These are phyloP conservation scores for Meta bourneti DNA, from an alignment of 2,888 invertebrate genomes.

Conservation along the genomic window DNA sequence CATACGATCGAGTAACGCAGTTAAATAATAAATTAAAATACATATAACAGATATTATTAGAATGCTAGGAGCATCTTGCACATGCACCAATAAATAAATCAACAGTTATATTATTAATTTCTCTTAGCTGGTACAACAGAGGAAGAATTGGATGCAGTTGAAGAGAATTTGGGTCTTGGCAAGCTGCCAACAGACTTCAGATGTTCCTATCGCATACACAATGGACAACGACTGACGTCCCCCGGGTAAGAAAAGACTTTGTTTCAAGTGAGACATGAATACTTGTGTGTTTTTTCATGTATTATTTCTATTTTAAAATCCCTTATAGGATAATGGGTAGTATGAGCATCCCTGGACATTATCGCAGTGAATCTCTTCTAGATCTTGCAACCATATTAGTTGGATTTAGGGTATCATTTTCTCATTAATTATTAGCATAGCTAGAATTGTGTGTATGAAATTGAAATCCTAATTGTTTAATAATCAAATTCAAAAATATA, in stretches of 20 bases:
- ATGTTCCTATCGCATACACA: conserved; percentile 79
- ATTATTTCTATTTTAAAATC: conserved; percentile 14
- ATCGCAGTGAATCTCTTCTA: conserved; percentile 76
- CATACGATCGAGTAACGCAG: too few species aligned
- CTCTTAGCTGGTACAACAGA: conserved; percentile 77
- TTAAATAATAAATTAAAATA: neutral
- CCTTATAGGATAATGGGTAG: conserved; percentile 77
- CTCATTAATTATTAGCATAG: neutral
- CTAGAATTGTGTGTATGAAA: too few species aligned
- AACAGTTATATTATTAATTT: neutral
- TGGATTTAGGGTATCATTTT: conserved; percentile 73
- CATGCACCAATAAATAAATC: neutral
- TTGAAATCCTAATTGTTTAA: too few species aligned
- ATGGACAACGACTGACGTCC: conserved; percentile 78
- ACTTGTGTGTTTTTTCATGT: neutral
- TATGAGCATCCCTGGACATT: conserved; percentile 76
- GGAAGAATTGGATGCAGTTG: conserved; percentile 76
- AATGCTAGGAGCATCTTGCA: neutral
- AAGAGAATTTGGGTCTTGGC: conserved; percentile 77
- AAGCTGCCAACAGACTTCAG: conserved; percentile 79
- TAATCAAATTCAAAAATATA: too few species aligned
- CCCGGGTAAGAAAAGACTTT: conserved; percentile 67
- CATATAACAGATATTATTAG: neutral
- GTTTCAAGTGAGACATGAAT: neutral
- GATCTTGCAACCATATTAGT: conserved; percentile 73